Evolutionary conservation across 1,140 invertebrate genomes (phyloP).

Genomic region (Araneus ventricosus): DNA sequence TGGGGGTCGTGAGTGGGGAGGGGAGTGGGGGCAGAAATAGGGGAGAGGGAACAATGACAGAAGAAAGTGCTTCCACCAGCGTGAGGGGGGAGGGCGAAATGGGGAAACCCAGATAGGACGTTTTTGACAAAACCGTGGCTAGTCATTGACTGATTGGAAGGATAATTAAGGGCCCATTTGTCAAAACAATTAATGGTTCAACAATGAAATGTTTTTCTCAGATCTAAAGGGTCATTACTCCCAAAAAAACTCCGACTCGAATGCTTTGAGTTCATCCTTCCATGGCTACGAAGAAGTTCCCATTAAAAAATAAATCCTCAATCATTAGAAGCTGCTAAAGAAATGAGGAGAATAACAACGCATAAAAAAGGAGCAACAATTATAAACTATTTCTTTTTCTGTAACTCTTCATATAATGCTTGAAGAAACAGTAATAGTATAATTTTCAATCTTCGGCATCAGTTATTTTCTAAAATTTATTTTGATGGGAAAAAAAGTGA

Average conservation of each 20-base stretch:
- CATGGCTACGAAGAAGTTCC: background rate
- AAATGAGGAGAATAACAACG: too few species aligned
- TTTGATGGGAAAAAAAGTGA: too few species aligned
- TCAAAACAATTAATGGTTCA: constrained; percentile 20
- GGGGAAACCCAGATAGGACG: background rate
- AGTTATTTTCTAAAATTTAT: too few species aligned
- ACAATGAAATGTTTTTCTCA: background rate
- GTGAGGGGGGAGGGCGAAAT: background rate
- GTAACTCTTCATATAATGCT: too few species aligned
- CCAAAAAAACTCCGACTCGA: background rate
- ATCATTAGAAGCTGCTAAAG: too few species aligned
- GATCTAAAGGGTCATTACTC: background rate
- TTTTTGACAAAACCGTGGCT: background rate
- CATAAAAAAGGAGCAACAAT: too few species aligned
- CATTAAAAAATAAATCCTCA: background rate
- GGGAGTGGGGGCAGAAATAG: background rate
- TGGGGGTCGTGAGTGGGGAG: background rate
- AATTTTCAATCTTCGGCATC: too few species aligned
- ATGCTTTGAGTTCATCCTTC: background rate
- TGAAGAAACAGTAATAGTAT: too few species aligned
- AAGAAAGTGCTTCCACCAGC: background rate
- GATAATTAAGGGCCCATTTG: constrained; percentile 15
- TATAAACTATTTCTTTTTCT: too few species aligned
- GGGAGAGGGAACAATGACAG: constrained; percentile 9
- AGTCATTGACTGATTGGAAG: constrained; percentile 4